Conservation (phyloP, 2,113 vertebrate genomes). For the Mormyrus lacerda region DNA sequence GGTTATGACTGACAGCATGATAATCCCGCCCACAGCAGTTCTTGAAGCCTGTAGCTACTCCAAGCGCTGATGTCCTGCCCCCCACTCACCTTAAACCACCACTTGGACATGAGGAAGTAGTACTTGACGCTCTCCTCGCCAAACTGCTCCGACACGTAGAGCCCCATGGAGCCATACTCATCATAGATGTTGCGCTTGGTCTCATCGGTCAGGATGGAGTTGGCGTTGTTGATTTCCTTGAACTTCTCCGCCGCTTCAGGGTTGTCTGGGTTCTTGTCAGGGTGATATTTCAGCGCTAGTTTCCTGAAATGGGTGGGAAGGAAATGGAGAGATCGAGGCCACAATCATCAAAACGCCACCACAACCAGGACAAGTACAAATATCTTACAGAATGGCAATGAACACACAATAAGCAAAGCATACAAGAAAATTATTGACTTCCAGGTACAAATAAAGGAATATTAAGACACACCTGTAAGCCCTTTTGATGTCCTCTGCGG, state of each 20-base stretch:
- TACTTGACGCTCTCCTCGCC: constrained; percentile 85
- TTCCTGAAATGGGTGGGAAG: constrained; percentile 56
- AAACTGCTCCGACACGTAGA: constrained; percentile 85
- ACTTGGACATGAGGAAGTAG: constrained; percentile 85
- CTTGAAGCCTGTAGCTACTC: background rate
- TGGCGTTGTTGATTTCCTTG: constrained; percentile 92
- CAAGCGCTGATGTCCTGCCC: background rate
- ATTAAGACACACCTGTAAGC: constrained; percentile 70
- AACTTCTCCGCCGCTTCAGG: constrained; percentile 80
- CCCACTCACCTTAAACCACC: constrained; percentile 85
- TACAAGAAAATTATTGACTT: background rate
- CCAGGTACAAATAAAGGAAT: background rate
- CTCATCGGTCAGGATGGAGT: constrained; percentile 75
- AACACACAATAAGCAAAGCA: background rate
- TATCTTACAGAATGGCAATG: background rate
- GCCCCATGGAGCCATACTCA: constrained; percentile 83
- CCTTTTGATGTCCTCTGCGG: constrained; percentile 79
- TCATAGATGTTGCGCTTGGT: constrained; percentile 81
- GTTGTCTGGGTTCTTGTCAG: constrained; percentile 90
- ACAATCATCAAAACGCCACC: background rate
- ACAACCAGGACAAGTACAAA: background rate
- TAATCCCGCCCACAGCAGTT: background rate
- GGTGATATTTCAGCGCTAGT: constrained; percentile 83
- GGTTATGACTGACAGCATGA: background rate
- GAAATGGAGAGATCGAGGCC: background rate